phyloP scores from a whole-genome alignment of 1,140 invertebrate species.

The Tetramorium alpestre region DNA sequence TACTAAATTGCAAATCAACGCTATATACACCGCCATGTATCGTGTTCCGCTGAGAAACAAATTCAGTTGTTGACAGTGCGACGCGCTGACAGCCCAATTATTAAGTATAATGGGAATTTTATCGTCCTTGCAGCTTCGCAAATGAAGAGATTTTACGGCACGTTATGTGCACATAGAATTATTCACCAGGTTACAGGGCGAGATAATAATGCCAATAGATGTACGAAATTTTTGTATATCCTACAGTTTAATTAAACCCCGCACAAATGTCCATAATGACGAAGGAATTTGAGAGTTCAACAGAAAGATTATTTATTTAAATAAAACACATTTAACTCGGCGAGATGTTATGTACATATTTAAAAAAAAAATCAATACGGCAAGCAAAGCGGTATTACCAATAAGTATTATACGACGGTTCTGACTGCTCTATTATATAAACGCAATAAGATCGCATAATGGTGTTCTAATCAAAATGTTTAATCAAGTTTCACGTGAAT shows the following conservation, averaged over 20 bases:
- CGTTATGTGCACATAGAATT: not conserved
- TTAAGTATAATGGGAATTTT: constrained; percentile 57
- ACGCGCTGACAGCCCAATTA: constrained; percentile 40
- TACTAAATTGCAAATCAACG: constrained; percentile 50
- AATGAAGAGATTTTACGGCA: constrained; percentile 24
- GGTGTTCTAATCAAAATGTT: constrained; percentile 28
- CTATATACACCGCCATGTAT: constrained; percentile 24
- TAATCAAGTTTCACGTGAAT: not conserved
- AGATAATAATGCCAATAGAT: not conserved
- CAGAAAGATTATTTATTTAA: not conserved
- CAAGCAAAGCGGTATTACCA: not conserved
- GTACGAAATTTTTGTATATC: not conserved
- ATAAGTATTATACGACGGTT: not conserved
- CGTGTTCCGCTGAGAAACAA: constrained; percentile 24
- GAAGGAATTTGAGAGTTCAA: not conserved
- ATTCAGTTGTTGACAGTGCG: constrained; percentile 39
- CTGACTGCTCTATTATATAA: not conserved
- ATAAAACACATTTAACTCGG: too few relatives aligned
- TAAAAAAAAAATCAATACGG: not conserved
- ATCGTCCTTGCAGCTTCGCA: not conserved
- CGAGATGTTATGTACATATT: not conserved
- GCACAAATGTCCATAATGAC: not conserved
- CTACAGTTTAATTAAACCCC: not conserved
- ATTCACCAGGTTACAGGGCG: not conserved
- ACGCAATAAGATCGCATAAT: not conserved